Evolutionary conservation across 2,113 vertebrate genomes (phyloP).

Genomic region (Cheirogaleus medius): DNA sequence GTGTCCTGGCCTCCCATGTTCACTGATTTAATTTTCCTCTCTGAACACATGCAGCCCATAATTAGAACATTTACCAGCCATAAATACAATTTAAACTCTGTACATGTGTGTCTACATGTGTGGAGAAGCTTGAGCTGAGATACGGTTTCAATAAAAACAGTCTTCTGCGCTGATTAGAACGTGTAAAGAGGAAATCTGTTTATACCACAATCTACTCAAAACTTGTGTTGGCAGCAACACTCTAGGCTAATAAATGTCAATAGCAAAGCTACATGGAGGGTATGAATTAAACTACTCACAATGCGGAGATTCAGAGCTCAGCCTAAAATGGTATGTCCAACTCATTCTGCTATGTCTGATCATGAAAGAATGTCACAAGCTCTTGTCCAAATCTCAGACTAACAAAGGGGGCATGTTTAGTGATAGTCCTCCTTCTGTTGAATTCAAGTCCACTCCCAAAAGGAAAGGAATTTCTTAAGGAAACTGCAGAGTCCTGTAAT

Average conservation of each 20-base stretch:
- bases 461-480: not conserved
- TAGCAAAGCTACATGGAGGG: constrained; percentile 76
- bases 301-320: constrained; percentile 58
- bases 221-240: constrained; percentile 84
- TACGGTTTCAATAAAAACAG: constrained; percentile 89
- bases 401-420: not conserved
- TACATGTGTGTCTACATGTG: constrained; percentile 80
- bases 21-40: constrained; percentile 83
- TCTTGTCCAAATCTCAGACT: not conserved
- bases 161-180: constrained; percentile 86
- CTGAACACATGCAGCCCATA: constrained; percentile 81
- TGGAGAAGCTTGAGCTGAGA: constrained; percentile 81
- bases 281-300: constrained; percentile 76
- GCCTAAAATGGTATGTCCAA: not conserved
- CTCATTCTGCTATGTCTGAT: not conserved
- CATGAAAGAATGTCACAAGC: not conserved
- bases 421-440: not conserved
- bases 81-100: constrained; percentile 84
- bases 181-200: constrained; percentile 88
- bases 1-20: constrained; percentile 81
- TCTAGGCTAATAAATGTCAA: constrained; percentile 85
- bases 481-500: not conserved
- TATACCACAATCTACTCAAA: constrained; percentile 85
- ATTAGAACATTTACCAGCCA: constrained; percentile 78
- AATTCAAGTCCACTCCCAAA: not conserved